Evolutionary conservation across 2,113 vertebrate species (phyloP).

Genomic region (Cephalopterus ornatus): DNA sequence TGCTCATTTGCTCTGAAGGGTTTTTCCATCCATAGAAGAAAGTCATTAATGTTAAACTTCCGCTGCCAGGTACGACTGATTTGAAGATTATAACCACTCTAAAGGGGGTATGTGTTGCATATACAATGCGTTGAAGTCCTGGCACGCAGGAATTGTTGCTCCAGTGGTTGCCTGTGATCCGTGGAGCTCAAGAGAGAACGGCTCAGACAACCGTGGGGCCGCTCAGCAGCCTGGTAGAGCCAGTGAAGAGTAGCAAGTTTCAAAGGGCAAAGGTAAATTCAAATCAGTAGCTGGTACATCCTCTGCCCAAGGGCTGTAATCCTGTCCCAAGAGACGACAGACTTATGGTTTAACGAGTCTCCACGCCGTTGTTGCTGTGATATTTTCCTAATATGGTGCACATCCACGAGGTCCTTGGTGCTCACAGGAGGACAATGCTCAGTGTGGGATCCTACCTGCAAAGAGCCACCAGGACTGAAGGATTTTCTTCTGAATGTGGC

Average conservation of each 20-base stretch:
- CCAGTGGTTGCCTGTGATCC: background rate
- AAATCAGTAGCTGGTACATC: background rate
- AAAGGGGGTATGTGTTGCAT: background rate
- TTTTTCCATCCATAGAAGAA: constrained; percentile 32
- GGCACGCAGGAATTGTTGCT: background rate
- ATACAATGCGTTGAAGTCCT: background rate
- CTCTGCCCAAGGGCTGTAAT: background rate
- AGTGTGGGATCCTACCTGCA: background rate
- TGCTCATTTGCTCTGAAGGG: constrained; percentile 33
- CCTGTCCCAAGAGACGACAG: fast-evolving
- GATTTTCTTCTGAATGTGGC: background rate
- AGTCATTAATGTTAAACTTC: constrained; percentile 50
- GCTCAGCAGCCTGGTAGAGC: background rate
- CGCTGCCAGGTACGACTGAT: background rate
- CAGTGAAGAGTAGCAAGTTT: fast-evolving
- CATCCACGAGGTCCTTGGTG: background rate
- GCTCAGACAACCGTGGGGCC: background rate
- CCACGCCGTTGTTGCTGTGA: background rate
- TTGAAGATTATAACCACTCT: background rate
- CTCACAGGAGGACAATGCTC: background rate
- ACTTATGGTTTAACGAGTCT: background rate
- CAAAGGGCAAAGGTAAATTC: background rate
- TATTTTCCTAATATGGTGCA: background rate
- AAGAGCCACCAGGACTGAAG: background rate
- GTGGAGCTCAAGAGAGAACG: background rate